Percentiles rank a stretch among this genome's conserved stretches.
Conservation (phyloP, 2,113 vertebrate species). For the Myotis yumanensis region DNA sequence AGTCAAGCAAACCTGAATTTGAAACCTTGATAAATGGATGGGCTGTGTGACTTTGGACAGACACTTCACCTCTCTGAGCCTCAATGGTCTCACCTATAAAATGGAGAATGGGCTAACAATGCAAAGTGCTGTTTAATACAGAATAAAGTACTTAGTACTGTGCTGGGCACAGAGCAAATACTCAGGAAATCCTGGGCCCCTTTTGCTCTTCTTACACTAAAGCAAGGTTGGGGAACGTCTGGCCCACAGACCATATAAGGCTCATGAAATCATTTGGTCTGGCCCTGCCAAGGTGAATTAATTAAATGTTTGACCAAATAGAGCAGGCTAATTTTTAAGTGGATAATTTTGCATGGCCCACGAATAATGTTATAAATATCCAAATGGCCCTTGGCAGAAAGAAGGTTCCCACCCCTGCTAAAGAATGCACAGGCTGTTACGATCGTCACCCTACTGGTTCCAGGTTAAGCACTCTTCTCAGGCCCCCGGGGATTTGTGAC, state of each 20-base stretch:
- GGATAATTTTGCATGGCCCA: no score
- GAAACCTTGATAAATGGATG: neutral
- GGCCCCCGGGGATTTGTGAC: neutral
- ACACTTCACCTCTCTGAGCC: neutral
- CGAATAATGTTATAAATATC: no score
- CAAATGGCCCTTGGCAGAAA: no score
- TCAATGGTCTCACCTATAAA: neutral
- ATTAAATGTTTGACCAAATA: no score
- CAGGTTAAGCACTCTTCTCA: neutral
- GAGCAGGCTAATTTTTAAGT: no score
- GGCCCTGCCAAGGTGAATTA: no score
- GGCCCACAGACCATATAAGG: no score
- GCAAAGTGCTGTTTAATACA: neutral
- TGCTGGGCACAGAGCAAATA: neutral
- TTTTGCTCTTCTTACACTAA: neutral
- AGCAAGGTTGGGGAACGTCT: no score
- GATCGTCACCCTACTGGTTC: neutral
- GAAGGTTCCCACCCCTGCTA: no score
- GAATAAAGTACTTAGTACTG: neutral
- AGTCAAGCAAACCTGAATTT: neutral
- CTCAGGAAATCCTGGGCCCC: no score
- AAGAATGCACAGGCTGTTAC: fast-evolving
- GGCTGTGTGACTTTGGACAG: neutral
- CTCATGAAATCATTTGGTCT: no score
- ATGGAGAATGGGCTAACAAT: neutral